Evolutionary conservation across 1,140 invertebrate species (phyloP), one percentile per base, ranked within the genome.

Genomic region (Uloborus diversus): DNA sequence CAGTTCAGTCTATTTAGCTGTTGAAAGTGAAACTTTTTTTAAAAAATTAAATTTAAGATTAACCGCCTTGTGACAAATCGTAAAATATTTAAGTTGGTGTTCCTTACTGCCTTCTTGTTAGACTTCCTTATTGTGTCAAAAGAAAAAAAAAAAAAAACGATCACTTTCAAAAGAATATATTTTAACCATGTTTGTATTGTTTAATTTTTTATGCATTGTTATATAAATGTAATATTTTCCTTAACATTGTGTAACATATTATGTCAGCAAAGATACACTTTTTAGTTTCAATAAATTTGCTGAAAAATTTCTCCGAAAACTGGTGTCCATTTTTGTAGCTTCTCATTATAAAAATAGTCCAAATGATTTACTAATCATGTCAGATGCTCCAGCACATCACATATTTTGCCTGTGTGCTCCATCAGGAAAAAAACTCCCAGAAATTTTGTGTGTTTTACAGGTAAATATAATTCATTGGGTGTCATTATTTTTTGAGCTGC

Each of bases 341-440:
- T 99, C 97, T 14, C 98, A 99, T 89, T 99, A 99, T 85, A 99
- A 98, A 91, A 99, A 99, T 87, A 96, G 93, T 71, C 98, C 98
- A 1, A 99, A 99, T 89, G 98, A 99, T 89, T 88, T 99, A 11
- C 97, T 99, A 90, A 93, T 99, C 91, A 91, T 99, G 88, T 97
- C 97, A 13, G 98, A 99, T 90, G 97, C 98, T 11, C 98, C 98
- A 0, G 96, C 96, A 4, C 98, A 99, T 89, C 94, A 98, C 87
- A 86, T 99, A 23, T 99, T 99, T 88, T 97, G 96, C 85, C 88
- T 99, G 17, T 88, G 99, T 61, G 95, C 95, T 0, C 96, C 97
- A 0, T 90, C 94, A 1, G 89, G 92, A 82, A 88, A 90, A 20
- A 53, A 53, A 53, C n/a, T 53, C 68, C 97, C 97, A 0, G 95